phyloP scores from a whole-genome alignment of 2,888 invertebrate species.

The Lissonota sp. region DNA sequence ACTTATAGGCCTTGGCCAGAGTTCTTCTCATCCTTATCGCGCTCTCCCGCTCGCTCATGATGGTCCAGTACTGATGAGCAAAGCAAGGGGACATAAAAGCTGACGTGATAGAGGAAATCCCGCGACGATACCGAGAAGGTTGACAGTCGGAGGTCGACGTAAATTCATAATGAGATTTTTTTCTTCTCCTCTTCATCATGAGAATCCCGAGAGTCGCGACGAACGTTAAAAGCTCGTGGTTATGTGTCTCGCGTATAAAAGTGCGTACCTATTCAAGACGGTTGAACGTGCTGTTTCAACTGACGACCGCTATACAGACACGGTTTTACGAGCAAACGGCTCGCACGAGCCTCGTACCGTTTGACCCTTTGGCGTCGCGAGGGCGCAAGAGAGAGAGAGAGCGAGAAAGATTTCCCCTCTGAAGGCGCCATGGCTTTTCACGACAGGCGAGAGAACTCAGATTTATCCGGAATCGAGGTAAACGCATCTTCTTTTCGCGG shows the following conservation, averaged over 20 bases:
- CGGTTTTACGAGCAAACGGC: constrained; percentile 72
- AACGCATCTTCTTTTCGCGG: too few species aligned
- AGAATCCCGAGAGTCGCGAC: constrained; percentile 47
- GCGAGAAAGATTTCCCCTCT: constrained; percentile 59
- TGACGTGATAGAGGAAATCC: constrained; percentile 36
- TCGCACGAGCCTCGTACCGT: constrained; percentile 52
- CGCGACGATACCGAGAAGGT: constrained; percentile 59
- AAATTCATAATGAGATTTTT: constrained; percentile 75
- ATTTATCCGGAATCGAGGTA: neutral
- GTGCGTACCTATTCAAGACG: constrained; percentile 43
- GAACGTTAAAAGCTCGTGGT: constrained; percentile 48
- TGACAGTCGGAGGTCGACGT: constrained; percentile 69
- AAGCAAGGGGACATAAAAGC: constrained; percentile 37
- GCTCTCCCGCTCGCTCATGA: neutral
- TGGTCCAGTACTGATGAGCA: constrained; percentile 9
- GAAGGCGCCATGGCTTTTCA: constrained; percentile 26
- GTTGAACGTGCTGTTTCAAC: constrained; percentile 62
- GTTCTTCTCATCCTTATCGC: constrained; percentile 42
- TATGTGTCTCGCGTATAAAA: constrained; percentile 29
- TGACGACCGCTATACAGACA: constrained; percentile 55
- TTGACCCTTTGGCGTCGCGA: constrained; percentile 72
- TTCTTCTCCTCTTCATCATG: constrained; percentile 9
- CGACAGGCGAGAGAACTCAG: neutral
- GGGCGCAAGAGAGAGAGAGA: constrained; percentile 63
- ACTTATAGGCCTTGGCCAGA: constrained; percentile 24